Base-by-base conservation (phyloP, 1,140 invertebrate species). In the Meloidogyne floridensis region DNA sequence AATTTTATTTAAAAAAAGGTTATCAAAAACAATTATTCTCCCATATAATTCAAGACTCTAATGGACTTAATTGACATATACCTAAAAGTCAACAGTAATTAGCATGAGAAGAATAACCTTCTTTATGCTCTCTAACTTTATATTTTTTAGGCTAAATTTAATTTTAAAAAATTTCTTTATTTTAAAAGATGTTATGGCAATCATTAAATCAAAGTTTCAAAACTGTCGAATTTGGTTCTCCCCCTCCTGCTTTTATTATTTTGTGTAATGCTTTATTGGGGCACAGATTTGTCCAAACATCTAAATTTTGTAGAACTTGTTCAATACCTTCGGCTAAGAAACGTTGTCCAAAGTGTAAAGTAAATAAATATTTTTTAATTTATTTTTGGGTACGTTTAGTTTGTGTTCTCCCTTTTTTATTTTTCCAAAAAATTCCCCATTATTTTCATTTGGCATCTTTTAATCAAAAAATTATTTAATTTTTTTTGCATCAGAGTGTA, bases 341-440 rank as follows among this genome's bases (percentile, higher is more conserved):
- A 89, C 95, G 96, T 90, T 98, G 97, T 91, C 94, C 95, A n/a
- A 95, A 94, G 89, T 98, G 96, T 91, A 96, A 96, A 92, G 93
- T 93, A 65, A 77, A 70, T 70, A 18, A 70, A 70, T n/a, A 70
- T n/a, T 70, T 15, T n/a, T n/a, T 70, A 70, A 15, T 15, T 18
- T 51, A 70, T 18, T 70, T 70, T 70, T 15, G 18, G 69, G 69
- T 15, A 15, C 69, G 18, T 18, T n/a, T 70, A 70, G 18, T 70
- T 70, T 70, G 15, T 70, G 18, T 70, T 70, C 69, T 70, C 15
- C 18, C 15, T n/a, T 70, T 18, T n/a, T 15, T n/a, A 70, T 70
- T 70, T 70, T 70, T 70, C 69, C 69, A 18, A 70, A 70, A 70
- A 70, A n/a, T 70, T 70, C 32, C 32, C 32, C 32, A 32, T 32